Percentiles rank a stretch among this genome's conserved stretches.
These are phyloP conservation scores for Medauroidea extradentata DNA, from an alignment of 1,140 invertebrate species.

Conservation along the genomic window DNA sequence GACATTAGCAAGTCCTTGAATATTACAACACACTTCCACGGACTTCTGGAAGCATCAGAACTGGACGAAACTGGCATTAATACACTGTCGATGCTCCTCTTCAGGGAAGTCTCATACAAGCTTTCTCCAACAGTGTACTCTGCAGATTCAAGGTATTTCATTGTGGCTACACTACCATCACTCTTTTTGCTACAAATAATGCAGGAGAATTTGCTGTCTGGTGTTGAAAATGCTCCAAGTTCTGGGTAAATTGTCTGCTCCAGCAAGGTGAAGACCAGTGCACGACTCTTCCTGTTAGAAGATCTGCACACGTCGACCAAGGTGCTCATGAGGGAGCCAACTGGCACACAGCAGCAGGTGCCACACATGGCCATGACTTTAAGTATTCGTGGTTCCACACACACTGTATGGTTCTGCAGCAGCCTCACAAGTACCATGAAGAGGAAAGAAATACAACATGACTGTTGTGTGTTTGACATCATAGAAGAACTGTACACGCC, in stretches of 20 bases:
- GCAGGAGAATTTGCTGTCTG: constrained; percentile 2
- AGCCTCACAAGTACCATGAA: constrained; percentile 52
- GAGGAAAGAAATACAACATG: constrained; percentile 54
- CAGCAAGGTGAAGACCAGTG: constrained; percentile 43
- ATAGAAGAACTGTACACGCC: constrained; percentile 35
- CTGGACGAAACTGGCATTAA: background rate
- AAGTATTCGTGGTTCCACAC: background rate
- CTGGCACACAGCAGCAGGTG: constrained; percentile 60
- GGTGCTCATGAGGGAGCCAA: constrained; percentile 39
- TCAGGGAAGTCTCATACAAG: constrained; percentile 12
- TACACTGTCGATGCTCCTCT: constrained; percentile 21
- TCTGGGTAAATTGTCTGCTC: constrained; percentile 57
- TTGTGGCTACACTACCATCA: too few species aligned
- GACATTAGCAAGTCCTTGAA: constrained; percentile 53
- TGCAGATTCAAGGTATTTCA: background rate
- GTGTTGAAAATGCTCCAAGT: constrained; percentile 46
- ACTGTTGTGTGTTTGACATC: constrained; percentile 29
- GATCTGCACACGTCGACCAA: constrained; percentile 41
- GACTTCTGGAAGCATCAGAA: background rate
- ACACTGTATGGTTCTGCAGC: constrained; percentile 6
- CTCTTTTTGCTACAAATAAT: constrained; percentile 1
- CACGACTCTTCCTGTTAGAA: constrained; percentile 33
- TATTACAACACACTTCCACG: constrained; percentile 41
- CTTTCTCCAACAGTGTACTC: background rate
- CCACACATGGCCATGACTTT: constrained; percentile 46